Conservation (phyloP, 2,113 vertebrate species). For the Notiomystis cincta region DNA sequence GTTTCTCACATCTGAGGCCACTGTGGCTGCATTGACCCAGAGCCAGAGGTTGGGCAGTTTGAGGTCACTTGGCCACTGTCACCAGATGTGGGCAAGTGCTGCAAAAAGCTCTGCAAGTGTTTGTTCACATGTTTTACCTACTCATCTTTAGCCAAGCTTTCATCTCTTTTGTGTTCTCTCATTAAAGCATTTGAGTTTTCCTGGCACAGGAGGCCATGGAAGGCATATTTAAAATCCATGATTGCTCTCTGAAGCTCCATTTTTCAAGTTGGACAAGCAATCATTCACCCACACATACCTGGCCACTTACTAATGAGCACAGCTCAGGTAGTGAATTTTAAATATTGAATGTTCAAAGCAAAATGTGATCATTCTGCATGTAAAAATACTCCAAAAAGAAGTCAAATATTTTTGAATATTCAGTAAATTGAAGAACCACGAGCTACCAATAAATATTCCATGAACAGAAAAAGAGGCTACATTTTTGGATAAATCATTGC, state of each 20-base stretch:
- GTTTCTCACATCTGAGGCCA: not conserved
- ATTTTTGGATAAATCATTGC: constrained; percentile 61
- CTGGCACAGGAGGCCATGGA: not conserved
- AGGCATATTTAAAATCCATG: not conserved
- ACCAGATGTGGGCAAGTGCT: not conserved
- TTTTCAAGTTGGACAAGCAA: not conserved
- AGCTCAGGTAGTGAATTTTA: constrained; percentile 33
- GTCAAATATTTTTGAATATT: constrained; percentile 39
- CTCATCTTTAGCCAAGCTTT: not conserved
- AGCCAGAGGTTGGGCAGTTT: not conserved
- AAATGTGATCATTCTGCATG: constrained; percentile 13
- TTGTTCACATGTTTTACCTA: not conserved
- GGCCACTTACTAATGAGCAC: constrained; percentile 34
- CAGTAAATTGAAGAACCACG: constrained; percentile 5
- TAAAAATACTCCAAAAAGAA: constrained; percentile 21
- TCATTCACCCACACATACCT: not conserved
- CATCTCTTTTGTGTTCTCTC: not conserved
- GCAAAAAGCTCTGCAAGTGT: not conserved
- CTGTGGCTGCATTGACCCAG: not conserved
- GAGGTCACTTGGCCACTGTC: not conserved
- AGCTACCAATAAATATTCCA: constrained; percentile 60
- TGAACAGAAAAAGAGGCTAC: constrained; percentile 51
- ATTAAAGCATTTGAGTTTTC: not conserved
- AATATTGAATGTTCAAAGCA: constrained; percentile 37
- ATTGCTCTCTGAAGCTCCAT: constrained; percentile 2